Evolutionary conservation across 2,797 vertebrate species (phyloP).

Genomic region (Anableps anableps): DNA sequence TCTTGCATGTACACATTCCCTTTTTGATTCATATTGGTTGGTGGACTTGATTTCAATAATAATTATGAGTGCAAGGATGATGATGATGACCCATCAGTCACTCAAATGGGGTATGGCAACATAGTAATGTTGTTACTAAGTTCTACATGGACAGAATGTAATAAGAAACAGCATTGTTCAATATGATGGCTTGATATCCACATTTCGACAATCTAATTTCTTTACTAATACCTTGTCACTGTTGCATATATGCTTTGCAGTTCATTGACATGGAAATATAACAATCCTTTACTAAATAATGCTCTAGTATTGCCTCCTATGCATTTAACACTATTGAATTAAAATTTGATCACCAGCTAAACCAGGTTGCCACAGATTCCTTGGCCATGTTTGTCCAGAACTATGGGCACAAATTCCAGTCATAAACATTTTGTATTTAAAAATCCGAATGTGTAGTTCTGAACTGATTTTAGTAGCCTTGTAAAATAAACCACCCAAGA

Average conservation of each 20-base stretch:
- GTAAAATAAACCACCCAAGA: too few species aligned
- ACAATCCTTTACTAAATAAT: not conserved
- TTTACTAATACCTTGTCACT: too few species aligned
- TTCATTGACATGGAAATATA: not conserved
- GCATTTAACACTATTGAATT: not conserved
- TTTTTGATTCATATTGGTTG: slow-evolving; percentile 25
- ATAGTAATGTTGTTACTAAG: slow-evolving; percentile 30
- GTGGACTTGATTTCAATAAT: not conserved
- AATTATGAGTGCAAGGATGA: not conserved
- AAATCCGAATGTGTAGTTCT: too few species aligned
- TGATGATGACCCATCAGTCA: not conserved
- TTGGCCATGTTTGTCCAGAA: too few species aligned
- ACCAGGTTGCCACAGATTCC: too few species aligned
- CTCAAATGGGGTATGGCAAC: not conserved
- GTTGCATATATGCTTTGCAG: not conserved
- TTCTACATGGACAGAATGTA: slow-evolving; percentile 14
- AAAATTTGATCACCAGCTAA: too few species aligned
- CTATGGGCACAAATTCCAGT: too few species aligned
- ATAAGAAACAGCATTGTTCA: not conserved
- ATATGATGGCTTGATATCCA: not conserved
- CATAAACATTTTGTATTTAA: too few species aligned
- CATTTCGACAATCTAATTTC: not conserved
- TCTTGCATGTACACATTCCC: slow-evolving; percentile 19
- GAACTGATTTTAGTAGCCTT: too few species aligned
- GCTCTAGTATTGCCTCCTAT: not conserved